Percentiles rank a stretch among this genome's conserved stretches.
These are phyloP conservation scores for Maniola hyperantus DNA, from an alignment of 2,888 invertebrate species.

Conservation along the genomic window DNA sequence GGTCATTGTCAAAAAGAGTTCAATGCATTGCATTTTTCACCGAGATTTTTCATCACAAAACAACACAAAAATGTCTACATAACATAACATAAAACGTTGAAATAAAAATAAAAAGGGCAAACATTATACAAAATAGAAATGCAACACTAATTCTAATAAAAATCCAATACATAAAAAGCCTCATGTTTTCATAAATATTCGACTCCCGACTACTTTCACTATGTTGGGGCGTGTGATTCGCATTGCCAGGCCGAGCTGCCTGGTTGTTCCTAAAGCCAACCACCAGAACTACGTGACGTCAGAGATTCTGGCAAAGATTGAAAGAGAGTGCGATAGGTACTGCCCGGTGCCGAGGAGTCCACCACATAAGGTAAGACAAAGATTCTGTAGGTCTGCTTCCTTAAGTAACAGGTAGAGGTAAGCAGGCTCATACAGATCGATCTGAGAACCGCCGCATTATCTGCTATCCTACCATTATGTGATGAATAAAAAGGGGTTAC, in stretches of 20 bases:
- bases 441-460: no score
- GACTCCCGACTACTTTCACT: not conserved
- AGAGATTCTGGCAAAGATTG: constrained; percentile 56
- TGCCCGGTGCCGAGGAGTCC: constrained; percentile 60
- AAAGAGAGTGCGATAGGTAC: constrained; percentile 59
- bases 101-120: not conserved
- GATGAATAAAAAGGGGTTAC: no score
- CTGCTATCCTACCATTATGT: no score
- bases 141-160: constrained; percentile 11
- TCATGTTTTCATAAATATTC: not conserved
- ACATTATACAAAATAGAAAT: constrained; percentile 15
- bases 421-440: no score
- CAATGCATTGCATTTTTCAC: not conserved
- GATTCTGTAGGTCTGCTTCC: not conserved
- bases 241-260: constrained; percentile 33
- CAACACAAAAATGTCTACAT: not conserved
- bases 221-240: constrained; percentile 40
- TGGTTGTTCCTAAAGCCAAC: constrained; percentile 41
- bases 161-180: not conserved
- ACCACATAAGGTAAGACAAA: constrained; percentile 57
- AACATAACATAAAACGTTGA: not conserved
- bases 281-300: constrained; percentile 64
- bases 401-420: no score
- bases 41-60: not conserved
- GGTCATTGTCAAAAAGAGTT: not conserved